Evolutionary conservation across 1,140 invertebrate species (phyloP), one percentile per base, ranked within the genome.

Genomic region (Eciton burchellii): DNA sequence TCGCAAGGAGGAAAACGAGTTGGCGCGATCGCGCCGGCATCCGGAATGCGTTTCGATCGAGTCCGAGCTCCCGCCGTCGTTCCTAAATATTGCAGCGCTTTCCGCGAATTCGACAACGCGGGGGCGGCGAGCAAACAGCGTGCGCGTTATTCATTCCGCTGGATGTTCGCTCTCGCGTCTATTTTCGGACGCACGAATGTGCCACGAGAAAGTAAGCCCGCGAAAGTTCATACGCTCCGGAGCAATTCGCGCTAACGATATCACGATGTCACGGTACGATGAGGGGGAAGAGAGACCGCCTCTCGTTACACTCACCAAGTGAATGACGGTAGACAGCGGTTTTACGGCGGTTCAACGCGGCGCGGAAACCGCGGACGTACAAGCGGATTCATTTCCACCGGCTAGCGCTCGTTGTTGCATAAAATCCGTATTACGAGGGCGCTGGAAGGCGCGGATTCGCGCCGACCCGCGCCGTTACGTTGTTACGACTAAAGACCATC

Each of bases 351-450:
- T 63, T 24, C 35, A 43, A 49, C 68, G 43, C n/a, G 74, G 16
- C 2, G 49, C n/a, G 49, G 49, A 49, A 66, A 77, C 71, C 71
- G 12, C 62, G 19, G 52, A 35, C 29, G 47, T 3, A 26, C 35
- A 79, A 56, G 63, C 47, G 62, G 63, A 70, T 70, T 56, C 47
- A 45, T 79, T 56, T 79, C 49, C 26, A 24, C 74, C 62, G 24
- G 47, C 74, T 41, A 41, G 65, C 73, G 60, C 14, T 70, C 63
- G 63, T 68, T 79, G 74, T 70, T 79, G 74, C 63, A 79, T 79
- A 68, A 79, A 79, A 79, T 70, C 74, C 74, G 21, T 70, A 70
- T 79, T 79, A 79, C 41, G 63, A 70, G 56, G 52, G 41, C 35
- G 63, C n/a, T n/a, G n/a, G n/a, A n/a, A n/a, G 11, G 49, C 45